phyloP scores from a whole-genome alignment of 2,888 invertebrate species.

The Thalpophila matura region DNA sequence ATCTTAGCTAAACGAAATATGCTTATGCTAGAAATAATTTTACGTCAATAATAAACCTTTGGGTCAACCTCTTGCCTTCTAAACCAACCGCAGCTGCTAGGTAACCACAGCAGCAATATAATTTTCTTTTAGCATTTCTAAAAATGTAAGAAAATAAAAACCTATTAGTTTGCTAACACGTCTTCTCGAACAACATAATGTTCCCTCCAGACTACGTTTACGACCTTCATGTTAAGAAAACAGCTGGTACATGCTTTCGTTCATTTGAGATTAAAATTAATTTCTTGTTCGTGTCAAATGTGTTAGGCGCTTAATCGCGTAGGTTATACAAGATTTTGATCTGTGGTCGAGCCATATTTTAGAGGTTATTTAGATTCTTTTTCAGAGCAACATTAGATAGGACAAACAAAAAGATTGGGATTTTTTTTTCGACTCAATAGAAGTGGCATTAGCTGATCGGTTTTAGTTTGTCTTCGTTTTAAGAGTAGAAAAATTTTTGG shows the following conservation, averaged over 20 bases:
- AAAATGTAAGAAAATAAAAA: conserved; percentile 6
- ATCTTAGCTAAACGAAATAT: too few species aligned
- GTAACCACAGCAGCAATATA: neutral
- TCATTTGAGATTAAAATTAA: conserved; percentile 17
- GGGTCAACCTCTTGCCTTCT: too few species aligned
- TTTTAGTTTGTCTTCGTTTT: too few species aligned
- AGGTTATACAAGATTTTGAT: neutral
- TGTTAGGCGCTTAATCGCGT: neutral
- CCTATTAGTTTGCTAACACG: conserved; percentile 10
- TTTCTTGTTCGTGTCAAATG: neutral
- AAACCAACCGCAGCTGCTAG: neutral
- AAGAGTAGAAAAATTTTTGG: too few species aligned
- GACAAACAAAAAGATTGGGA: too few species aligned
- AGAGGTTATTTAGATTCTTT: too few species aligned
- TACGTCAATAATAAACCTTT: too few species aligned
- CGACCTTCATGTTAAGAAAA: conserved; percentile 8
- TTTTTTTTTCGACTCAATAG: too few species aligned
- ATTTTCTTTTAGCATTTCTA: neutral
- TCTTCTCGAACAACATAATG: neutral
- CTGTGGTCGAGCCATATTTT: too few species aligned
- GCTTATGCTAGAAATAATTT: too few species aligned
- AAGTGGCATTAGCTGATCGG: too few species aligned
- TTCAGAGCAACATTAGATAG: too few species aligned
- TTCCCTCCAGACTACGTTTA: conserved; percentile 18
- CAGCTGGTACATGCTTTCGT: conserved; percentile 22